Conservation (phyloP, 2,888 invertebrate species). For the Scelioninae gen. 1 region DNA sequence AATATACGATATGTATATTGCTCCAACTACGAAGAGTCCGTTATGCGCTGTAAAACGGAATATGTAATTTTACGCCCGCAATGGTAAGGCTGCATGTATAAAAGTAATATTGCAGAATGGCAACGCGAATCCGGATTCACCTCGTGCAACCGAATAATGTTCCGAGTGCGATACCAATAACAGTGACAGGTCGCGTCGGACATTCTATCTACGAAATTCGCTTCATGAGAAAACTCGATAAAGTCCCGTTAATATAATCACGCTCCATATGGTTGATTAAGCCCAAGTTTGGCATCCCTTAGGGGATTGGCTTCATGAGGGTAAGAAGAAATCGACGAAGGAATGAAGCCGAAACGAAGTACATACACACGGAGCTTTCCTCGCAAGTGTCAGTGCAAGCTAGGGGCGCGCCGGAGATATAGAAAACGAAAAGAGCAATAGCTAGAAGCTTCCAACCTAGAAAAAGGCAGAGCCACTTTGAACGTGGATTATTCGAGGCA, state of each 20-base stretch:
- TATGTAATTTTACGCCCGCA: constrained; percentile 77
- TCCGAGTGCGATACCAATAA: constrained; percentile 73
- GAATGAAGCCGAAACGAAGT: too few species aligned
- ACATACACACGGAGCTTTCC: too few species aligned
- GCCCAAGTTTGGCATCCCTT: too few species aligned
- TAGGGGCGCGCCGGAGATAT: constrained; percentile 61
- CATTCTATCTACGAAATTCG: constrained; percentile 75
- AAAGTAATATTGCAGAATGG: constrained; percentile 74
- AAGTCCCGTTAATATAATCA: too few species aligned
- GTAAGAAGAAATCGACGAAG: too few species aligned
- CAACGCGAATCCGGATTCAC: constrained; percentile 67
- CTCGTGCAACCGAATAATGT: constrained; percentile 63
- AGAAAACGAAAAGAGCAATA: constrained; percentile 68
- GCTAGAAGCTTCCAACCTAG: constrained; percentile 70
- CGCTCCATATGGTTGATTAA: too few species aligned
- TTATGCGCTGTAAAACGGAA: constrained; percentile 78
- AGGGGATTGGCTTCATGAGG: too few species aligned
- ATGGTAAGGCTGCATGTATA: constrained; percentile 67
- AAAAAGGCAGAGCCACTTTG: constrained; percentile 67
- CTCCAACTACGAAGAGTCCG: constrained; percentile 73
- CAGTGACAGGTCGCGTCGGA: constrained; percentile 70
- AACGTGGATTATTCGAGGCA: constrained; percentile 80
- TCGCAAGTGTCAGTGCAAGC: too few species aligned
- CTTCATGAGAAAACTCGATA: constrained; percentile 78
- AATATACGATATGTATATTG: constrained; percentile 65